Base-by-base conservation (phyloP, 2,888 invertebrate genomes). In the Oligia fasciuncula region DNA sequence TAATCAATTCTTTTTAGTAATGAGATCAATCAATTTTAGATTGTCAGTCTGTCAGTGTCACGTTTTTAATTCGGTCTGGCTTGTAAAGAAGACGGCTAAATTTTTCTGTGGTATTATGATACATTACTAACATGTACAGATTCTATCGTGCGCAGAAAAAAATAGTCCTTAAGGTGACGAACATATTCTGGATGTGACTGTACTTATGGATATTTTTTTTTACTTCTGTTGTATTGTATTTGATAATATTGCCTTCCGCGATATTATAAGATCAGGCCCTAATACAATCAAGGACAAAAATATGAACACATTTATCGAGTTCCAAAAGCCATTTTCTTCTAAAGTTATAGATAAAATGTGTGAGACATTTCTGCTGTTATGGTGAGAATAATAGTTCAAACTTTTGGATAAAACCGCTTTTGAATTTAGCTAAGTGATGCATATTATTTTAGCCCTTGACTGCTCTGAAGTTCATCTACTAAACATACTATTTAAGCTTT, bases 321-420 rank as follows among this genome's bases (percentile, higher is more conserved):
- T 49, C 0, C n/a, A n/a, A 79, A 29, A 17, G 68, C n/a, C 0
- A 0, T 67, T 67, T 66, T 54, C 1, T 23, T 17, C 13, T 23
- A 9, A 76, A 77, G 3, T 79, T 43, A 14, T 35, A 23, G 0
- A 40, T 14, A 46, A 54, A 35, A 0, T 46, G 1, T 40, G 14
- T 1, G 46, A 43, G 29, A 75, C 29, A 51, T 74, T 74, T 79
- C n/a, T 54, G 19, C 54, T 67, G 46, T 77, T 57, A 57, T 67
- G 46, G 46, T 67, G 35, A 79, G 54, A 77, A 57, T 79, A 80
- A 49, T 77, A 57, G 49, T n/a, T n/a, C 46, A 60, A 60, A 57
- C 17, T 49, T 65, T 35, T 79, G 2, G 8, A 35, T 3, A 29
- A 43, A 63, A 63, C 3, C 4, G 17, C 29, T 35, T 79, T 77